Percentiles rank a stretch among this genome's conserved stretches.
phyloP scores from a whole-genome alignment of 2,113 vertebrate species.

The Chitala chitala region DNA sequence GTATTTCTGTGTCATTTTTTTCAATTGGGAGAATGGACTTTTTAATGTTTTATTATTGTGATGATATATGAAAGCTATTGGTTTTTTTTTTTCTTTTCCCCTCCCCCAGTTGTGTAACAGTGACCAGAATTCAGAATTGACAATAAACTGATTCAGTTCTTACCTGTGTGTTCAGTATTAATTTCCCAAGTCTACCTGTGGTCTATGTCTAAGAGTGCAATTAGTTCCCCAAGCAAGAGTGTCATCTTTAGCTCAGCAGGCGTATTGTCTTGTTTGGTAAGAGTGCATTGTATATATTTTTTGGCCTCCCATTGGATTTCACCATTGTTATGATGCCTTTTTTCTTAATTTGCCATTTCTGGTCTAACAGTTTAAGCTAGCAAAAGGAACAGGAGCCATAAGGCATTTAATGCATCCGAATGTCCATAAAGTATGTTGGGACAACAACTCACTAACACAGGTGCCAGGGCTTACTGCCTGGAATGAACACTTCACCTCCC shows the following conservation, averaged over 20 bases:
- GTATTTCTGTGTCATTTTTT: conserved; percentile 11
- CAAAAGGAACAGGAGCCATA: too few species aligned
- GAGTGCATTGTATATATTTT: too few species aligned
- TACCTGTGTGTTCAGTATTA: background rate
- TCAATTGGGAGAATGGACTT: conserved; percentile 16
- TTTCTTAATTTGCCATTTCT: too few species aligned
- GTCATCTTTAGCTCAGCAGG: too few species aligned
- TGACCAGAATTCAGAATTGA: conserved; percentile 21
- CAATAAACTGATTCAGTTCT: conserved; percentile 25
- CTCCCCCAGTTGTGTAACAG: conserved; percentile 19
- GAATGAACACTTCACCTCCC: too few species aligned
- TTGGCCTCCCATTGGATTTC: too few species aligned
- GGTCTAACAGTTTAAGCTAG: too few species aligned
- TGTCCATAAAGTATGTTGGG: background rate
- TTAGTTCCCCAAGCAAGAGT: too few species aligned
- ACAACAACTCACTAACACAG: background rate
- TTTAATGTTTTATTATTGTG: conserved; percentile 24
- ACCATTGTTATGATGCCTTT: too few species aligned
- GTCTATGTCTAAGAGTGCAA: too few species aligned
- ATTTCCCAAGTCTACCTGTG: background rate
- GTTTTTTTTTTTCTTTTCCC: background rate
- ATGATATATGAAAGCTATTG: background rate
- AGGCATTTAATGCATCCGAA: too few species aligned
- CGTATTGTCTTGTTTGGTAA: too few species aligned
- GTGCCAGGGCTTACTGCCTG: background rate